Evolutionary conservation across 2,797 vertebrate species (phyloP).

Genomic region (Sebastolobus altivelis): DNA sequence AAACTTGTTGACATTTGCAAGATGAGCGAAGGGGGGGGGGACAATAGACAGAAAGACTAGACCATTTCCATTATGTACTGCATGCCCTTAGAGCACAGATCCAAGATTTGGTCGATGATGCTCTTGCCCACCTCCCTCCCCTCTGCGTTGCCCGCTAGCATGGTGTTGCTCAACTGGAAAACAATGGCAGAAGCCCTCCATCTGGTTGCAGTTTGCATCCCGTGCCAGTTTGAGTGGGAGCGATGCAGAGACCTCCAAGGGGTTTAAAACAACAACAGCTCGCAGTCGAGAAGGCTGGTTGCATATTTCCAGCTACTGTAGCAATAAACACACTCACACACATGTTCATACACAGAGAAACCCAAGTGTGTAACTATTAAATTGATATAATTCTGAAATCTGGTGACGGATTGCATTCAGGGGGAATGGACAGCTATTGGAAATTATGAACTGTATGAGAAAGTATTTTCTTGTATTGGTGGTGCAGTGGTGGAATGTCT

Average conservation of each 20-base stretch:
- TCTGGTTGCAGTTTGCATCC: conserved; percentile 77
- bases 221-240: conserved; percentile 68
- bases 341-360: conserved; percentile 32
- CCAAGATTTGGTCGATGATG: conserved; percentile 41
- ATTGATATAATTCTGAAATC: conserved; percentile 36
- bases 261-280: conserved; percentile 75
- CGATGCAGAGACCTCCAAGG: conserved; percentile 66
- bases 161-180: conserved; percentile 67
- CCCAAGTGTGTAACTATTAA: conserved; percentile 27
- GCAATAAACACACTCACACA: conserved; percentile 66
- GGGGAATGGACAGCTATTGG: conserved; percentile 21
- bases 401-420: conserved; percentile 35
- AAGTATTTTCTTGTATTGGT: conserved; percentile 42
- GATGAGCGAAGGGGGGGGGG: neutral
- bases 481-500: conserved; percentile 67
- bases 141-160: conserved; percentile 45
- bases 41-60: conserved; percentile 10
- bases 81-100: conserved; percentile 23
- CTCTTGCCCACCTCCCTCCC: conserved; percentile 25
- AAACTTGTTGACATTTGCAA: conserved; percentile 22
- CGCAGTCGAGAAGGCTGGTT: conserved; percentile 56
- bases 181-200: conserved; percentile 72
- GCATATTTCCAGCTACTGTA: conserved; percentile 76
- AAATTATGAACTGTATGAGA: conserved; percentile 32
- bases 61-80: neutral